Base-by-base conservation (phyloP, 2,113 vertebrate species). In the Porphyrio hochstetteri region DNA sequence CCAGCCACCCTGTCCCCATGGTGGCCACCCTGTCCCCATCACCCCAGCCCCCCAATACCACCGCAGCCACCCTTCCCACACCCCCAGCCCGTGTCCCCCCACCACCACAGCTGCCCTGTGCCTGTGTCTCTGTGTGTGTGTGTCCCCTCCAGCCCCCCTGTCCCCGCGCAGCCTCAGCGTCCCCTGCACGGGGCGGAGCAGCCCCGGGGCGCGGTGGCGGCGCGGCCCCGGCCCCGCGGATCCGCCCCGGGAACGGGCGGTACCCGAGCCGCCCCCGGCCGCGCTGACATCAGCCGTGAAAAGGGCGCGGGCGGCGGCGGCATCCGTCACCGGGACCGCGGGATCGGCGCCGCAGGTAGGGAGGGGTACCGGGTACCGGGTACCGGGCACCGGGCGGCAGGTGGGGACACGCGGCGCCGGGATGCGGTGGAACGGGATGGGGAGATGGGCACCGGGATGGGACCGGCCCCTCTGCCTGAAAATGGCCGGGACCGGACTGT, bases 261-360 rank as follows among this genome's bases (percentile, higher is more conserved):
- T 70, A 21, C 40, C 75, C 67, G 77, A 23, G 79, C 88, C 88
- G 79, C 79, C 88, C 71, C 88, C 88, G 88, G 63, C 71, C 35
- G 80, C 65, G 81, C 72, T 91, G 88, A 91, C 88, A 91, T 92
- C 91, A 92, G 91, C 91, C 90, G 36, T 92, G 81, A 92, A 92
- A 92, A 88, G 91, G 84, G 91, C 91, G 91, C 77, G 90, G 90
- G 71, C 90, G 56, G 90, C 90, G 56, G 90, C 84, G 70, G 78
- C 64, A 87, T 77, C 90, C 56, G 90, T 48, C 69, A 68, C 64
- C 63, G 83, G 90, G 90, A 88, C 50, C 50, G 84, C 78, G 84
- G 82, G 78, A 87, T 48, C 70, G 63, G 70, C 90, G 69, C 78
- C 84, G 77, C 83, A 92, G 83, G 90, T 92, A 92, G 83, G 70